Base-by-base conservation (phyloP, 2,113 vertebrate species). In the Perca schrenkii region DNA sequence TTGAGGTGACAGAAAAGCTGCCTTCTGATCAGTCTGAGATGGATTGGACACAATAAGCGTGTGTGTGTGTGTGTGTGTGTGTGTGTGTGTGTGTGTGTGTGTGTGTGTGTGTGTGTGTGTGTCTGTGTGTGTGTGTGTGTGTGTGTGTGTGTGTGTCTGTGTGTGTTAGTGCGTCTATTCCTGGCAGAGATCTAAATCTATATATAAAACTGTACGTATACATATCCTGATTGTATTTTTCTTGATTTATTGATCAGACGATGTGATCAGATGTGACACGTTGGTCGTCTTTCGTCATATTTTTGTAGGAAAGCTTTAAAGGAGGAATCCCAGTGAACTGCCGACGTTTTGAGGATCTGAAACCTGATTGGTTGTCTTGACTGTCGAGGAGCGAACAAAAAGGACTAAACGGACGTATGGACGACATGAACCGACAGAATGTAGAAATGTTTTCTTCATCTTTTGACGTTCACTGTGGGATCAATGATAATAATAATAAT, bases 281-380 rank as follows among this genome's bases (percentile, higher is more conserved):
- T 62, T 21, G 25, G 13, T 36, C 40, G 57, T 89, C 53, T 53
- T 75, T 78, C 56, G 28, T 90, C 79, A 11, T 94, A 87, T 93
- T 94, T 95, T 94, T 94, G 91, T 95, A 94, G 79, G 86, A 85
- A 82, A 88, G 74, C 74, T 86, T 90, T 82, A 87, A 90, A 64
- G 63, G 57, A n/a, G 47, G 62, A 80, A 78, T 70, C 65, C 46
- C 25, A 16, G 72, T 58, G 65, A 79, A 79, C 76, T 74, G 78
- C 43, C 71, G 83, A 58, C 25, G n/a, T 79, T 25, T 25, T 22
- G 71, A 79, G 79, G 71, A 82, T 68, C 61, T 83, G 78, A 46
- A 15, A 3, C 43, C 68, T 50, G 73, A 74, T 77, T 63, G 77
- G 83, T 75, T 1, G 71, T 34, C 6, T 16, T 16, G 73, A 75